Conservation (phyloP, 2,113 vertebrate genomes). For the Rallus limicola region DNA sequence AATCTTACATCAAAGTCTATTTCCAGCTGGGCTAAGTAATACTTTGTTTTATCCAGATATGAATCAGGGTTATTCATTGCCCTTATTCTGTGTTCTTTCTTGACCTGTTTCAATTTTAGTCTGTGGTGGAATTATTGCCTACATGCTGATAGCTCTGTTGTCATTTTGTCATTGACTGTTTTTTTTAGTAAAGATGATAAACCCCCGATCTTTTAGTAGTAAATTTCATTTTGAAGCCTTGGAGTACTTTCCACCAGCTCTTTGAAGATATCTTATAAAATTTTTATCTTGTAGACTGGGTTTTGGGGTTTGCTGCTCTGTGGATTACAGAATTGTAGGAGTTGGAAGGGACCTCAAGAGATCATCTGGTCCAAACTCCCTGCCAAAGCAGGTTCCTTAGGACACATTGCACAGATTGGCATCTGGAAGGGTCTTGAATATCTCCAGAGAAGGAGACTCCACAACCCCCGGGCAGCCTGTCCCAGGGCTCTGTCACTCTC, state of each 20-base stretch:
- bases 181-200: no score
- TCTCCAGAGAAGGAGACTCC: no score
- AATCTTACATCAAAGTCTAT: conserved; percentile 45
- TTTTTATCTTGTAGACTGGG: neutral
- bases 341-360: no score
- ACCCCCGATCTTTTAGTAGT: neutral
- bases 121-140: conserved; percentile 31
- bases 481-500: no score
- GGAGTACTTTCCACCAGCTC: neutral
- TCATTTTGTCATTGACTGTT: conserved; percentile 10
- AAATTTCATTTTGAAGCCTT: neutral
- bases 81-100: conserved; percentile 40
- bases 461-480: no score
- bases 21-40: conserved; percentile 58
- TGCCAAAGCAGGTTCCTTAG: no score
- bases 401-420: no score
- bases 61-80: conserved; percentile 28
- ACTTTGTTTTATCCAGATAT: conserved; percentile 49
- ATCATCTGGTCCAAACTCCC: no score
- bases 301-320: neutral
- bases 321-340: neutral
- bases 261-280: neutral
- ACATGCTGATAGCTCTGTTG: conserved; percentile 20
- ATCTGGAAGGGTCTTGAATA: no score
- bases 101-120: conserved; percentile 50